Evolutionary conservation across 2,888 invertebrate genomes (phyloP).

Genomic region (Scaptodrosophila latifasciaeformis): DNA sequence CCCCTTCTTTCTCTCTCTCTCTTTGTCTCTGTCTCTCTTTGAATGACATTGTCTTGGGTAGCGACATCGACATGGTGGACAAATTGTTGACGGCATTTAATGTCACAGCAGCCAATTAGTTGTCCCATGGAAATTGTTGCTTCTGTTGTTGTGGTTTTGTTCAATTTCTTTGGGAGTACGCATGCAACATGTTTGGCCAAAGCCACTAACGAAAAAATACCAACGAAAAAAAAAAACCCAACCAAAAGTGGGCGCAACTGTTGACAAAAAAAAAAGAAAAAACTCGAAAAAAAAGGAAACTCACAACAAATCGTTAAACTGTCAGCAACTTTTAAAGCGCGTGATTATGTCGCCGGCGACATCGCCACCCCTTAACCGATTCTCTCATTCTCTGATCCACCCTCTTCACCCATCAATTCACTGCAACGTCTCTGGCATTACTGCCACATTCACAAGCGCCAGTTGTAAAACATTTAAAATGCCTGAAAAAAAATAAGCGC

Average conservation of each 20-base stretch:
- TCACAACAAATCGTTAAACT: conserved; percentile 72
- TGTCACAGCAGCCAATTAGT: conserved; percentile 70
- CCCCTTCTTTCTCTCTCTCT: no score
- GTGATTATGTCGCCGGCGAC: conserved; percentile 55
- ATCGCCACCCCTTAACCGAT: no score
- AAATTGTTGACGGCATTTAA: conserved; percentile 69
- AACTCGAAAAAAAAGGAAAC: conserved; percentile 49
- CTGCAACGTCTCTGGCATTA: no score
- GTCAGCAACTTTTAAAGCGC: conserved; percentile 70
- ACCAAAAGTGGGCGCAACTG: conserved; percentile 7
- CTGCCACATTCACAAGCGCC: conserved; percentile 58
- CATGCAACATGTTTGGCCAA: conserved; percentile 55
- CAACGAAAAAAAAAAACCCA: conserved; percentile 6
- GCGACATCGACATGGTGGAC: conserved; percentile 66
- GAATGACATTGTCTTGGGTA: conserved; percentile 10
- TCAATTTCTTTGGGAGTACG: conserved; percentile 44
- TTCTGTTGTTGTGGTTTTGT: conserved; percentile 26
- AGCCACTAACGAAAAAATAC: conserved; percentile 23
- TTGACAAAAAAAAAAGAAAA: conserved; percentile 26
- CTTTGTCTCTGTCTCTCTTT: background rate
- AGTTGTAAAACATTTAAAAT: conserved; percentile 44
- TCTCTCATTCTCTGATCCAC: no score
- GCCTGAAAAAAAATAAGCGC: conserved; percentile 42
- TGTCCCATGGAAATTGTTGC: conserved; percentile 60
- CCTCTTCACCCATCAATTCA: no score